Conservation (phyloP, 2,113 vertebrate genomes). For the Hydropotes inermis region DNA sequence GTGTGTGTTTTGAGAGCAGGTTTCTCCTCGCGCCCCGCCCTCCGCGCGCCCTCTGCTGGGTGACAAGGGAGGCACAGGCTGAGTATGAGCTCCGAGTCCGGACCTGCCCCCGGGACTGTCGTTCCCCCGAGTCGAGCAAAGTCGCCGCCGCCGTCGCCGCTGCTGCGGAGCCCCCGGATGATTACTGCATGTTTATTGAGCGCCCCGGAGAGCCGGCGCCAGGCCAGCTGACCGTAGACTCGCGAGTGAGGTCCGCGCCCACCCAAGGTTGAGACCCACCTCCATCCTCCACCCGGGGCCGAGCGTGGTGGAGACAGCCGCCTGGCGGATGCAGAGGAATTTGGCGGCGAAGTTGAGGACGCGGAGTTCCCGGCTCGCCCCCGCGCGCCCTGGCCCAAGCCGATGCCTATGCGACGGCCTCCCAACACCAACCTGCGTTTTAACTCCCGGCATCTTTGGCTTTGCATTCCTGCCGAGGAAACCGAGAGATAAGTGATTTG, state of each 20-base stretch:
- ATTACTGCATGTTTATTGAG: slow-evolving; percentile 59
- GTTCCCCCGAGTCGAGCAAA: neutral
- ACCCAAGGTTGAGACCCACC: neutral
- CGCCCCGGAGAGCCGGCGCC: neutral
- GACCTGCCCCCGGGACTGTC: neutral
- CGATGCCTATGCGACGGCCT: neutral
- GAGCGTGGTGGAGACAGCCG: neutral
- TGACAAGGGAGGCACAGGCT: neutral
- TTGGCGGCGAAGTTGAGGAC: neutral
- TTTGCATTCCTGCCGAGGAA: neutral
- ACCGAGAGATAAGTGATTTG: neutral
- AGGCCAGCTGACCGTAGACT: neutral
- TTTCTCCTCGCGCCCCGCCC: neutral
- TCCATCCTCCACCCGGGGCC: neutral
- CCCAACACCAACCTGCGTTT: neutral
- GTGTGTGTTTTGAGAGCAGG: neutral
- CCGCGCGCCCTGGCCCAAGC: neutral
- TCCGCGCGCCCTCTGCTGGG: slow-evolving; percentile 59
- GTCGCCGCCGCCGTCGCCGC: neutral
- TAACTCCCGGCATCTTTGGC: neutral
- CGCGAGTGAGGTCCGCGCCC: neutral
- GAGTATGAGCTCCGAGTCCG: neutral
- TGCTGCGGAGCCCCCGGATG: neutral
- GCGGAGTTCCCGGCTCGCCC: neutral
- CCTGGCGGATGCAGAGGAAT: neutral